Evolutionary conservation across 2,797 vertebrate genomes (phyloP).

Genomic region (Diplodus puntazzo): DNA sequence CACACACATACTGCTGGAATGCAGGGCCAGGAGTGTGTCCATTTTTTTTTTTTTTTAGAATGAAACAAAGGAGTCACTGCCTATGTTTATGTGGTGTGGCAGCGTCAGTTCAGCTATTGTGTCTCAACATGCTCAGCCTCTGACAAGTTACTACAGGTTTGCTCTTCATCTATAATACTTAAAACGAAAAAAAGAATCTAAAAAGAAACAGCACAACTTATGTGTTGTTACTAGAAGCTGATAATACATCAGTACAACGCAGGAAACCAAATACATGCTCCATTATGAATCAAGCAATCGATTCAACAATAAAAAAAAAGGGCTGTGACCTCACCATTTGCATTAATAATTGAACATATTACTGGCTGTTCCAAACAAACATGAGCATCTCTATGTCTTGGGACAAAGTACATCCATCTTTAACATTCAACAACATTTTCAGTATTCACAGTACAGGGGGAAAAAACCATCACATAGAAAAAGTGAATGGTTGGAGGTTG

Average conservation of each 20-base stretch:
- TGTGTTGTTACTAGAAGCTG: not conserved
- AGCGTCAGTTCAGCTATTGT: constrained; percentile 61
- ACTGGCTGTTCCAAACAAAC: not conserved
- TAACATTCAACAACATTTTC: constrained; percentile 9
- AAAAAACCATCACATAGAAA: not conserved
- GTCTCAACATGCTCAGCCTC: constrained; percentile 74
- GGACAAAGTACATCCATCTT: not conserved
- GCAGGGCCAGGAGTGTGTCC: constrained; percentile 52
- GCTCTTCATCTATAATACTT: constrained; percentile 37
- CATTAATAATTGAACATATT: not conserved
- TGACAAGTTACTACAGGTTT: constrained; percentile 64
- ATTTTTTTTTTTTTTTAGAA: constrained; percentile 41
- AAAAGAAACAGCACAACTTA: constrained; percentile 14
- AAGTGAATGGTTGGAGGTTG: constrained; percentile 7
- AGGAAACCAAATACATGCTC: not conserved
- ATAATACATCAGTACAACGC: not conserved
- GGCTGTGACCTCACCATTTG: not conserved
- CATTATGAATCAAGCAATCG: not conserved
- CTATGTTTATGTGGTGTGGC: constrained; percentile 59
- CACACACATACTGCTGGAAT: constrained; percentile 69
- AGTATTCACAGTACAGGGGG: not conserved
- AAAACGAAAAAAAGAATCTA: constrained; percentile 27
- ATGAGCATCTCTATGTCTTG: not conserved
- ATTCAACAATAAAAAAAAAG: not conserved
- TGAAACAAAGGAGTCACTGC: constrained; percentile 59